phyloP scores from a whole-genome alignment of 2,113 vertebrate species.

The Penelope pileata region DNA sequence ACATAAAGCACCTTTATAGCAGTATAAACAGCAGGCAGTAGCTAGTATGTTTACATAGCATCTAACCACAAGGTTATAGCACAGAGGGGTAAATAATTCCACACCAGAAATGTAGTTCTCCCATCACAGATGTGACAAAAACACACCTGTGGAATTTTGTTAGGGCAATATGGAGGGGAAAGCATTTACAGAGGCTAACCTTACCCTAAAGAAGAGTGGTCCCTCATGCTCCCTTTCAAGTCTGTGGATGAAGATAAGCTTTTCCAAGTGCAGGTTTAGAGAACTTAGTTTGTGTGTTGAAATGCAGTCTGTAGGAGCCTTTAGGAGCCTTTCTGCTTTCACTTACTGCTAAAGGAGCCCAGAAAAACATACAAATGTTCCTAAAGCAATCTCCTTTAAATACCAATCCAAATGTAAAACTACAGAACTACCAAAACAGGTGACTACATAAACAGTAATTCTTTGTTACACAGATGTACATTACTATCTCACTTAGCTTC shows the following conservation, averaged over 20 bases:
- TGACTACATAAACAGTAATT: not conserved
- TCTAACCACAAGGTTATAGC: not conserved
- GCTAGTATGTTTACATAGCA: not conserved
- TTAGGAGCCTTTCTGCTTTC: not conserved
- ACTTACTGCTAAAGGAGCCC: not conserved
- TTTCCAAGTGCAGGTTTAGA: not conserved
- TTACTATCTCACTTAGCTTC: not conserved
- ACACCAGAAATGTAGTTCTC: not conserved
- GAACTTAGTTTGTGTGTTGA: not conserved
- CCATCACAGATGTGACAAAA: not conserved
- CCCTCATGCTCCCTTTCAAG: not conserved
- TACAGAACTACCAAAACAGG: not conserved
- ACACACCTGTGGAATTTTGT: not conserved
- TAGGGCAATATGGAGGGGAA: not conserved
- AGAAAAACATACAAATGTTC: not conserved
- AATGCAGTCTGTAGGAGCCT: not conserved
- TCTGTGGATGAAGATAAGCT: not conserved
- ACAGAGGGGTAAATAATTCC: not conserved
- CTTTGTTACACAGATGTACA: not conserved
- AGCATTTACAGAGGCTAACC: not conserved
- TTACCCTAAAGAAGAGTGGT: not conserved
- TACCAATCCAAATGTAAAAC: not conserved
- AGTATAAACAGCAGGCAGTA: not conserved
- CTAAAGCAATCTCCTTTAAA: not conserved
- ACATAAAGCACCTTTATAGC: not conserved